These are phyloP conservation scores for Brachionus paranguensis DNA, from an alignment of 1,140 invertebrate genomes.

Conservation along the genomic window DNA sequence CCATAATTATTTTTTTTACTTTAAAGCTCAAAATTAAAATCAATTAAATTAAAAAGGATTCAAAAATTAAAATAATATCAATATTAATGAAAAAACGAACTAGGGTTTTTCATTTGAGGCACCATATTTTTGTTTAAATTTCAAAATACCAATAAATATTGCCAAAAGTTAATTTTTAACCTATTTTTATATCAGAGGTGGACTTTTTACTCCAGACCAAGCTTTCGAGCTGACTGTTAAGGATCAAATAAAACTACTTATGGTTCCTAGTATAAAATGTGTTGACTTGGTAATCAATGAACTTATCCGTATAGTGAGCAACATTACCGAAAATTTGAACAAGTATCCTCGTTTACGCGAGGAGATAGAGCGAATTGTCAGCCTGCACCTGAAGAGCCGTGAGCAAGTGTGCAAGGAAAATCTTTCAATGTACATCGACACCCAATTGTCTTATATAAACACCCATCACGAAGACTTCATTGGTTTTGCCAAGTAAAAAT, in stretches of 20 bases:
- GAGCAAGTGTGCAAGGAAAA: conserved; percentile 95
- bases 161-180: neutral
- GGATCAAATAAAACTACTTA: conserved; percentile 89
- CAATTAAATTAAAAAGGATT: too few species aligned
- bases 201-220: conserved; percentile 98
- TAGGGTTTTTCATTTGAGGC: too few species aligned
- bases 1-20: too few species aligned
- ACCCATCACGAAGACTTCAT: conserved; percentile 99
- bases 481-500: conserved; percentile 46
- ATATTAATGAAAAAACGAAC: too few species aligned
- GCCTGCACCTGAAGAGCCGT: conserved; percentile 79
- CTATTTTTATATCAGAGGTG: conserved; percentile 61
- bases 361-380: conserved; percentile 95
- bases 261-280: conserved; percentile 94
- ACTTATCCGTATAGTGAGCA: conserved; percentile 84
- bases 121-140: too few species aligned
- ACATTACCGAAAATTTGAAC: conserved; percentile 87
- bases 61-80: too few species aligned
- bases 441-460: conserved; percentile 98
- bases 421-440: conserved; percentile 83
- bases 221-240: conserved; percentile 99
- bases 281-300: conserved; percentile 91
- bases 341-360: conserved; percentile 92
- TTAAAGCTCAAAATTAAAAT: too few species aligned
- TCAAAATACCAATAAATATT: too few species aligned